Conservation (phyloP, 2,113 vertebrate genomes). For the Cebidichthys violaceus region DNA sequence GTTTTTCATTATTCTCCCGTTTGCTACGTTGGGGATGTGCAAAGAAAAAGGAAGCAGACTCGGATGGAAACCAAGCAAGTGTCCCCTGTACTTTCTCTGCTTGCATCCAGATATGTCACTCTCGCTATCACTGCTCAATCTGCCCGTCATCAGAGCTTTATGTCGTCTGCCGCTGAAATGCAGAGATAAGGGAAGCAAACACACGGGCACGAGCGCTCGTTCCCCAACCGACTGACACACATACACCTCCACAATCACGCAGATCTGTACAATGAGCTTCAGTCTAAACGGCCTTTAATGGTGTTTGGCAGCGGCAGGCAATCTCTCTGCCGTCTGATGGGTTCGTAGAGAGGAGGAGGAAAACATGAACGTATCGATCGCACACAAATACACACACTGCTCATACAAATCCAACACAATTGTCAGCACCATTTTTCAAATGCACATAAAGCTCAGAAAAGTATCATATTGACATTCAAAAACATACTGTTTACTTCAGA, state of each 20-base stretch:
- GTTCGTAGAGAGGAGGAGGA: not conserved
- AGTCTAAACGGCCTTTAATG: not conserved
- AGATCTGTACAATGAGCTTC: not conserved
- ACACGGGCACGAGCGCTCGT: not conserved
- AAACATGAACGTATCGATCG: not conserved
- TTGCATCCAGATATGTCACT: not conserved
- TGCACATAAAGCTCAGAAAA: not conserved
- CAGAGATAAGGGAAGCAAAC: constrained; percentile 51
- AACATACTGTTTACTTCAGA: too few relatives aligned
- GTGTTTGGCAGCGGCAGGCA: not conserved
- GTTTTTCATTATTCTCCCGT: not conserved
- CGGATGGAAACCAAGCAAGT: not conserved
- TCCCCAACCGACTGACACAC: not conserved
- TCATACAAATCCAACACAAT: not conserved
- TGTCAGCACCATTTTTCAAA: not conserved
- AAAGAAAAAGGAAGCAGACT: not conserved
- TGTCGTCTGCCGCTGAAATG: constrained; percentile 32
- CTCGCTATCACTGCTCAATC: constrained; percentile 16
- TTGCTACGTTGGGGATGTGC: not conserved
- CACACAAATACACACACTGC: not conserved
- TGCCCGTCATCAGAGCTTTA: constrained; percentile 18
- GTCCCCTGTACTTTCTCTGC: not conserved
- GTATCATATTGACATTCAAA: not conserved
- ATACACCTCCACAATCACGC: not conserved
- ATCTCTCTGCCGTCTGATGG: not conserved